Percentiles rank a stretch among this genome's conserved stretches.
These are phyloP conservation scores for Dermolepida albohirtum DNA, from an alignment of 2,888 invertebrate genomes.

Conservation along the genomic window DNA sequence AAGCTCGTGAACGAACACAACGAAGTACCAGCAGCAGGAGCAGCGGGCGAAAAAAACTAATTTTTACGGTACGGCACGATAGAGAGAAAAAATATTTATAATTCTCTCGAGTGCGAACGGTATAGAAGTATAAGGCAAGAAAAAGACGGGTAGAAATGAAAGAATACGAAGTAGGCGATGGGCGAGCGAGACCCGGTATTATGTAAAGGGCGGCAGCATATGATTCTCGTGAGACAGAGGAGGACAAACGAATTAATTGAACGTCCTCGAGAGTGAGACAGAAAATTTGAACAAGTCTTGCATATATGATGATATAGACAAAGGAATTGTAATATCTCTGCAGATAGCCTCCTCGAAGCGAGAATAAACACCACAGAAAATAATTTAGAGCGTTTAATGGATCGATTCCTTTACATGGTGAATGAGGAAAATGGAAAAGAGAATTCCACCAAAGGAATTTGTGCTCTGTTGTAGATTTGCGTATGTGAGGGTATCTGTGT, in stretches of 20 bases:
- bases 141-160: slow-evolving; percentile 18
- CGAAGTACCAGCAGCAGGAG: slow-evolving; percentile 39
- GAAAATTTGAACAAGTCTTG: slow-evolving; percentile 62
- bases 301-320: slow-evolving; percentile 67
- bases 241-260: slow-evolving; percentile 62
- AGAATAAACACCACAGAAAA: slow-evolving; percentile 58
- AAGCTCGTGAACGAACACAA: slow-evolving; percentile 40
- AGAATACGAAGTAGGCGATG: slow-evolving; percentile 44
- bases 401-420: slow-evolving; percentile 45
- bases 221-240: slow-evolving; percentile 61
- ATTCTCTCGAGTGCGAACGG: slow-evolving; percentile 60
- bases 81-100: slow-evolving; percentile 63
- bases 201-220: slow-evolving; percentile 54
- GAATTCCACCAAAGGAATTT: slow-evolving; percentile 17
- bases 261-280: slow-evolving; percentile 55
- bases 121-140: slow-evolving; percentile 46
- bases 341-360: slow-evolving; percentile 58
- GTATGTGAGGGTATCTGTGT: slow-evolving; percentile 9
- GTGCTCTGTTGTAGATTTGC: slow-evolving; percentile 10
- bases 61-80: slow-evolving; percentile 55
- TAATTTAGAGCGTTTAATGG: slow-evolving; percentile 60
- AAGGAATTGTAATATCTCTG: slow-evolving; percentile 65
- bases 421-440: slow-evolving; percentile 31
- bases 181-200: slow-evolving; percentile 40
- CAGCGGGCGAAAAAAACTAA: slow-evolving; percentile 54